Evolutionary conservation across 2,113 vertebrate species (phyloP).

Genomic region (Theristicus caerulescens): DNA sequence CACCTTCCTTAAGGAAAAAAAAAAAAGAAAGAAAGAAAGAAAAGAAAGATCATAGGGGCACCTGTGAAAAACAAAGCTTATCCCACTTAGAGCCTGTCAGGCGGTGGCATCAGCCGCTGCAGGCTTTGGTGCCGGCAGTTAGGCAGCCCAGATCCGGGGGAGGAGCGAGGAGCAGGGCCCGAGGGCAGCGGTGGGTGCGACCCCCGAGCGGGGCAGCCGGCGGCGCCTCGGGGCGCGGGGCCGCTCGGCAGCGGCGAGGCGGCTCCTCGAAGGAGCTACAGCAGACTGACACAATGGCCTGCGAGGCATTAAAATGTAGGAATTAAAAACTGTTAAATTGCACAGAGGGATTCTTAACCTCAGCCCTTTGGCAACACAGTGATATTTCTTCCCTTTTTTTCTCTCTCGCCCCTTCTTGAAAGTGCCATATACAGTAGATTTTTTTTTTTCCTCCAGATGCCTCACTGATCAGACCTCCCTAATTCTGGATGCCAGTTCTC

Average conservation of each 20-base stretch:
- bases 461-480: not conserved
- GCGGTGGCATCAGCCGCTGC: not conserved
- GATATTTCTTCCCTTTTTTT: constrained; percentile 32
- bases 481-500: not conserved
- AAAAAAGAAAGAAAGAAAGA: too few species aligned
- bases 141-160: not conserved
- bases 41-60: not conserved
- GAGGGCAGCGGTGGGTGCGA: not conserved
- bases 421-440: not conserved
- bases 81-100: not conserved
- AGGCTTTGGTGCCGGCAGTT: fast-evolving
- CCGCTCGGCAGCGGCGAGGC: not conserved
- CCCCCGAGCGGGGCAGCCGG: not conserved
- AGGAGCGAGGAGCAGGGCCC: not conserved
- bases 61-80: not conserved
- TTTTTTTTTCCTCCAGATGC: not conserved
- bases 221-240: not conserved
- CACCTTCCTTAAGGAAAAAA: not conserved
- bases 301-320: constrained; percentile 60
- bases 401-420: not conserved
- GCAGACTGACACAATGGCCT: constrained; percentile 57
- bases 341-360: constrained; percentile 62
- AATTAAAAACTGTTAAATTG: constrained; percentile 67
- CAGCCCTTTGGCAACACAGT: constrained; percentile 55
- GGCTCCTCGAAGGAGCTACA: constrained; percentile 39